Percentiles rank a stretch among this genome's conserved stretches.
Evolutionary conservation across 1,140 invertebrate species (phyloP).

Genomic region (Thaumetopoea pityocampa): DNA sequence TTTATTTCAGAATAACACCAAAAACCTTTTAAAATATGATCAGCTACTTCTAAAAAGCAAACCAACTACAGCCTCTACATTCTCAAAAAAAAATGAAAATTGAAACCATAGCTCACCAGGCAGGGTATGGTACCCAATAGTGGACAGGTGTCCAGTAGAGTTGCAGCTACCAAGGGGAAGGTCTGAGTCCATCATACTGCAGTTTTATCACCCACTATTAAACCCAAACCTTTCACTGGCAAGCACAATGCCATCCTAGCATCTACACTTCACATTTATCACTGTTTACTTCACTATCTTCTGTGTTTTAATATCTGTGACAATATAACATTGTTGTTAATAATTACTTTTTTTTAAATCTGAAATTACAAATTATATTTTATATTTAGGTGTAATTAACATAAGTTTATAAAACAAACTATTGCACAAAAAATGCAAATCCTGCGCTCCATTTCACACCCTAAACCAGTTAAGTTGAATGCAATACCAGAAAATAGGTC

Average conservation of each 20-base stretch:
- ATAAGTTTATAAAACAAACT: slow-evolving; percentile 8
- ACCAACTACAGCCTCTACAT: too few relatives aligned
- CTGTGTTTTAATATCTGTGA: slow-evolving; percentile 7
- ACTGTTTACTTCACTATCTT: slow-evolving; percentile 13
- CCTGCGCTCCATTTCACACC: slow-evolving; percentile 57
- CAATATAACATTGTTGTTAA: slow-evolving; percentile 9
- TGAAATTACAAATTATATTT: too few relatives aligned
- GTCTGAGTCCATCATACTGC: slow-evolving; percentile 71
- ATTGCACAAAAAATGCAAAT: slow-evolving; percentile 45
- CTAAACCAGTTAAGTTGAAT: slow-evolving; percentile 66
- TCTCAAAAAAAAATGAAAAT: not conserved
- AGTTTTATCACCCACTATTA: slow-evolving; percentile 22
- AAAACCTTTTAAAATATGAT: too few relatives aligned
- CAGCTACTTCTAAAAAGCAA: too few relatives aligned
- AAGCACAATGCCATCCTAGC: slow-evolving; percentile 30
- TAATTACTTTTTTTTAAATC: too few relatives aligned
- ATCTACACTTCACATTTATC: slow-evolving; percentile 27
- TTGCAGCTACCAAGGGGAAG: slow-evolving; percentile 71
- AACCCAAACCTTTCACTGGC: slow-evolving; percentile 20
- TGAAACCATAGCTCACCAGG: slow-evolving; percentile 37
- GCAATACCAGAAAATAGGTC: slow-evolving; percentile 74
- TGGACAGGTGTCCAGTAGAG: slow-evolving; percentile 73
- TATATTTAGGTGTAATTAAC: too few relatives aligned
- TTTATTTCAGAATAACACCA: too few relatives aligned
- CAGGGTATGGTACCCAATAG: slow-evolving; percentile 64